phyloP scores from a whole-genome alignment of 2,113 vertebrate genomes.

The Mustela nigripes region DNA sequence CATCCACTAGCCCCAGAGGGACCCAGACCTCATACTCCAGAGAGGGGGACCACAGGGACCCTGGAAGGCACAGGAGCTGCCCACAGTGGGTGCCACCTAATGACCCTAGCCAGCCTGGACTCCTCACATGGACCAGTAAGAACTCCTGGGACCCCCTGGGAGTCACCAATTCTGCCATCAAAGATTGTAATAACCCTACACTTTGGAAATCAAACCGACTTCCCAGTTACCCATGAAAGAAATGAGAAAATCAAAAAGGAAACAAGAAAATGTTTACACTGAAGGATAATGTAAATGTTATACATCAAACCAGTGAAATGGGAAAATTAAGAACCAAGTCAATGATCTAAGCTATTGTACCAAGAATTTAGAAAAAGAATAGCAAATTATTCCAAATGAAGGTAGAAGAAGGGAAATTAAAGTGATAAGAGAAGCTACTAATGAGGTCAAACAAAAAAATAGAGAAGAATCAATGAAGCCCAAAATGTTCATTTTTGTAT shows the following conservation, averaged over 20 bases:
- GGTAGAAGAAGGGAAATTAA: neutral
- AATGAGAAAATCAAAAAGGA: neutral
- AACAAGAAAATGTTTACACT: neutral
- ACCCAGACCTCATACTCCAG: neutral
- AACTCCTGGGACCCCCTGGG: neutral
- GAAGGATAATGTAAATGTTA: neutral
- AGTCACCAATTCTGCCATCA: neutral
- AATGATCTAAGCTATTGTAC: rapidly evolving
- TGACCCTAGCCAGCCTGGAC: neutral
- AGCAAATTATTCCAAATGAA: neutral
- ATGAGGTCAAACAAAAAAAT: neutral
- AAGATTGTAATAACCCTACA: neutral
- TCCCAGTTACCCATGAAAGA: neutral
- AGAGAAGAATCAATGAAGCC: neutral
- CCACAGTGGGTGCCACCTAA: neutral
- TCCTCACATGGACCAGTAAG: neutral
- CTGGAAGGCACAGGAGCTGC: no score
- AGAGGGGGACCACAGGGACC: neutral
- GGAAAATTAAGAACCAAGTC: neutral
- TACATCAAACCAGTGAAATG: rapidly evolving
- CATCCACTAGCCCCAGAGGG: neutral
- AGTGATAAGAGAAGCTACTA: neutral
- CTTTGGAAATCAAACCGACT: neutral
- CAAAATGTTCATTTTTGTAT: neutral
- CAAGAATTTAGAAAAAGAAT: neutral